These are phyloP conservation scores for Hydrochoerus hydrochaeris DNA, from an alignment of 2,113 vertebrate species.

Conservation along the genomic window DNA sequence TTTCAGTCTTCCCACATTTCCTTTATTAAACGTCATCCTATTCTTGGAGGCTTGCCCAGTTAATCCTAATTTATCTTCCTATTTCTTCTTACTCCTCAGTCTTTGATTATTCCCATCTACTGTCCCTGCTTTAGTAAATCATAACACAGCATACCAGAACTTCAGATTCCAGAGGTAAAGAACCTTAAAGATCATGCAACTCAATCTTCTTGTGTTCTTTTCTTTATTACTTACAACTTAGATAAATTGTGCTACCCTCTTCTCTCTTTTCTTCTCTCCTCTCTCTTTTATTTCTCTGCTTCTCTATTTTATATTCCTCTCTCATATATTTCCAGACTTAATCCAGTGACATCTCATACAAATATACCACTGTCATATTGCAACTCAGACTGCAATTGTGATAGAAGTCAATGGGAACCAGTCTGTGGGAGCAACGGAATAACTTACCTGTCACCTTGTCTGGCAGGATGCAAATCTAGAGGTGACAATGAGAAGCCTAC, in stretches of 20 bases:
- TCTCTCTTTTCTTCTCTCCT: too few relatives aligned
- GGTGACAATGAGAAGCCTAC: conserved; percentile 85
- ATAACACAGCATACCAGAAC: neutral
- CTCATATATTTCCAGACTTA: conserved; percentile 82
- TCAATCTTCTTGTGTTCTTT: neutral
- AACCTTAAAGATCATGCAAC: neutral
- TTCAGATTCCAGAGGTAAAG: neutral
- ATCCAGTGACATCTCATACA: conserved; percentile 66
- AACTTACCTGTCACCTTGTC: conserved; percentile 92
- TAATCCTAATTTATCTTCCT: neutral
- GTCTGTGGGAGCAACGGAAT: conserved; percentile 93
- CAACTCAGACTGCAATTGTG: conserved; percentile 92
- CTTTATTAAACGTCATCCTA: neutral
- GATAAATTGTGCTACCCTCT: neutral
- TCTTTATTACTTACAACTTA: neutral
- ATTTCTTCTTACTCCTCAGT: neutral
- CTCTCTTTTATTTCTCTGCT: rapidly evolving
- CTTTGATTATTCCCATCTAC: neutral
- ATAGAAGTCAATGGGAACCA: conserved; percentile 91
- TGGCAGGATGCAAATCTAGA: conserved; percentile 90
- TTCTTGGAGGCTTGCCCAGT: neutral
- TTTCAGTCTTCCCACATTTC: neutral
- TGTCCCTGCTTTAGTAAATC: neutral
- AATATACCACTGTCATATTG: conserved; percentile 87
- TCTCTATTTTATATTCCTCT: neutral